Evolutionary conservation across 2,797 vertebrate genomes (phyloP).

Genomic region (Megaceryle alcyon): DNA sequence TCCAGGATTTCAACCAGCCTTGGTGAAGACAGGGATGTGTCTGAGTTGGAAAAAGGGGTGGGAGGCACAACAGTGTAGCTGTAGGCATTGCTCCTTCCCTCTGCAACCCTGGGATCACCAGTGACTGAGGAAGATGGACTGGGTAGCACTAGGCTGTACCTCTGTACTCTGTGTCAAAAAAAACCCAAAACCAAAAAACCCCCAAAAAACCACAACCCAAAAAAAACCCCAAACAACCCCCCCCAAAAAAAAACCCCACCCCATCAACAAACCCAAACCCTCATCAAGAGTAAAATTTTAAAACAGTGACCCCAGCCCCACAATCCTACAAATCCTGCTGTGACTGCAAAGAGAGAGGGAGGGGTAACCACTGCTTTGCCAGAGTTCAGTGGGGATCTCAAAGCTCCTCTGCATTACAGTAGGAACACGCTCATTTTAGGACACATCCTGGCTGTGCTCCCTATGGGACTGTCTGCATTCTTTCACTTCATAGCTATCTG

Average conservation of each 20-base stretch:
- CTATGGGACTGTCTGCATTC: background rate
- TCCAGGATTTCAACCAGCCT: background rate
- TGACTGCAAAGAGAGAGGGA: background rate
- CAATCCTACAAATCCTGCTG: background rate
- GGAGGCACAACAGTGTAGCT: background rate
- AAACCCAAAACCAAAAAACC: no score
- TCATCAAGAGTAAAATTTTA: background rate
- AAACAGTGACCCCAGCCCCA: background rate
- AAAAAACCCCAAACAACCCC: no score
- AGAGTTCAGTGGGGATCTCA: background rate
- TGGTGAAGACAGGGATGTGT: background rate
- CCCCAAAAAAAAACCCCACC: no score
- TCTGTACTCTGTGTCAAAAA: background rate
- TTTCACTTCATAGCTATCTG: constrained; percentile 15
- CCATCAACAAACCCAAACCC: background rate
- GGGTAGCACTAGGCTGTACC: background rate
- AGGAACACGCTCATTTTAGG: background rate
- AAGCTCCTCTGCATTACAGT: background rate
- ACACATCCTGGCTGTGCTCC: background rate
- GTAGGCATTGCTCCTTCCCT: background rate
- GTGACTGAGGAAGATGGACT: background rate
- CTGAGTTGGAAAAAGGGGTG: background rate
- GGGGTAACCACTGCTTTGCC: background rate
- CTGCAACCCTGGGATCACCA: background rate
- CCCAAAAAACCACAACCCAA: no score